phyloP scores from a whole-genome alignment of 2,888 invertebrate genomes.

The Caradrina kadenii region DNA sequence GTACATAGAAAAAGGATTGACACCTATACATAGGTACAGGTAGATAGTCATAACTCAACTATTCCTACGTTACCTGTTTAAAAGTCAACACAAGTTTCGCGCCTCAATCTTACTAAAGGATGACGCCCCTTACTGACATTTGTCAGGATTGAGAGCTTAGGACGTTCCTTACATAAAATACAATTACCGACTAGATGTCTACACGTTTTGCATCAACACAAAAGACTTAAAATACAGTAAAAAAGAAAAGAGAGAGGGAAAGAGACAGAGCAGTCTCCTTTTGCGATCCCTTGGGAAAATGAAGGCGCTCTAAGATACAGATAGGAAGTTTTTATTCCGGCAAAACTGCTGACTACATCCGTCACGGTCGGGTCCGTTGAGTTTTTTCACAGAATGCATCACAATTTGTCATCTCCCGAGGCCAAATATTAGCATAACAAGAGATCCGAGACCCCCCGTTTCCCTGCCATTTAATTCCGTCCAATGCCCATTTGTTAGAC shows the following conservation, averaged over 20 bases:
- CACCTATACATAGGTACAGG: neutral
- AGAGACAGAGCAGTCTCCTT: constrained; percentile 10
- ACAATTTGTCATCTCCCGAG: constrained; percentile 75
- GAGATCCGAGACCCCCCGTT: constrained; percentile 69
- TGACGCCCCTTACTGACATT: constrained; percentile 47
- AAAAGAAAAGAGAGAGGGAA: constrained; percentile 13
- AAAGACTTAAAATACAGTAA: constrained; percentile 40
- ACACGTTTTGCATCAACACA: constrained; percentile 57
- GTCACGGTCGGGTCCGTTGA: constrained; percentile 44
- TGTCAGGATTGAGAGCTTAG: constrained; percentile 48
- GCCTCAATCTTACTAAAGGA: constrained; percentile 52
- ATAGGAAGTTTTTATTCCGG: constrained; percentile 58
- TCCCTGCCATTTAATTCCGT: constrained; percentile 73
- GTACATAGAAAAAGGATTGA: neutral
- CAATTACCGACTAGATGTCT: constrained; percentile 49
- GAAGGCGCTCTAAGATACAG: constrained; percentile 47
- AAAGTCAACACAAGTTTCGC: constrained; percentile 35
- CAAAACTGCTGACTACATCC: constrained; percentile 43
- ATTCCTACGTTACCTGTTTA: constrained; percentile 34
- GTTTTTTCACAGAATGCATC: constrained; percentile 68
- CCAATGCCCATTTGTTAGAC: constrained; percentile 73
- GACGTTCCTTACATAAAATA: constrained; percentile 48
- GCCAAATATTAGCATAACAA: constrained; percentile 78
- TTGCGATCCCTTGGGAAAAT: constrained; percentile 31
- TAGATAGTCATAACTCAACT: neutral